Evolutionary conservation across 2,113 vertebrate genomes (phyloP).

Genomic region (Hypocryptadius cinnamomeus): DNA sequence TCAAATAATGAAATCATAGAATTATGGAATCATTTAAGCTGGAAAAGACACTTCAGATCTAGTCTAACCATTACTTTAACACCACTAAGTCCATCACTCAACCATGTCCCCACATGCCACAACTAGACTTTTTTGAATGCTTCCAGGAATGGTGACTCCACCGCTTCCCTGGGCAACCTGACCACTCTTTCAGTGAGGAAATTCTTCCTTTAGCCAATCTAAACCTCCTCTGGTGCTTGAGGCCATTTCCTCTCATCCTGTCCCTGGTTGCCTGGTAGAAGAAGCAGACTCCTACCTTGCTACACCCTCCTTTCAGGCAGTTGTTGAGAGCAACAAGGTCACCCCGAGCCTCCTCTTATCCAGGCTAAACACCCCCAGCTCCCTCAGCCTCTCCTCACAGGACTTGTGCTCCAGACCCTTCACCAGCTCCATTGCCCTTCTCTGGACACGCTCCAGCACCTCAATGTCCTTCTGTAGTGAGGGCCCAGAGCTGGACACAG

Average conservation of each 20-base stretch:
- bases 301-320: not conserved
- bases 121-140: not conserved
- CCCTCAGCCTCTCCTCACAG: not conserved
- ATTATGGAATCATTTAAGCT: not conserved
- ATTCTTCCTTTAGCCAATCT: not conserved
- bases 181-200: not conserved
- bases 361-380: not conserved
- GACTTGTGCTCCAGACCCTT: not conserved
- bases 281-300: fast-evolving
- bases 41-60: not conserved
- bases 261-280: not conserved
- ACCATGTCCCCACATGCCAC: not conserved
- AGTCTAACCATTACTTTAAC: not conserved
- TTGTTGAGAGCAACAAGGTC: fast-evolving
- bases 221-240: not conserved
- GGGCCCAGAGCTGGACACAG: not conserved
- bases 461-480: not conserved
- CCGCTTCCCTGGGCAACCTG: not conserved
- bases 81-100: not conserved
- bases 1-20: not conserved
- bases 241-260: not conserved
- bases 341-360: not conserved
- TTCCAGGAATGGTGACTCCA: not conserved
- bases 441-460: not conserved
- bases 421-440: not conserved